A percentile compares a stretch with the other conserved stretches of the same genome.
Evolutionary conservation across 2,888 invertebrate species (phyloP).

Genomic region (Ernsta delagoae): DNA sequence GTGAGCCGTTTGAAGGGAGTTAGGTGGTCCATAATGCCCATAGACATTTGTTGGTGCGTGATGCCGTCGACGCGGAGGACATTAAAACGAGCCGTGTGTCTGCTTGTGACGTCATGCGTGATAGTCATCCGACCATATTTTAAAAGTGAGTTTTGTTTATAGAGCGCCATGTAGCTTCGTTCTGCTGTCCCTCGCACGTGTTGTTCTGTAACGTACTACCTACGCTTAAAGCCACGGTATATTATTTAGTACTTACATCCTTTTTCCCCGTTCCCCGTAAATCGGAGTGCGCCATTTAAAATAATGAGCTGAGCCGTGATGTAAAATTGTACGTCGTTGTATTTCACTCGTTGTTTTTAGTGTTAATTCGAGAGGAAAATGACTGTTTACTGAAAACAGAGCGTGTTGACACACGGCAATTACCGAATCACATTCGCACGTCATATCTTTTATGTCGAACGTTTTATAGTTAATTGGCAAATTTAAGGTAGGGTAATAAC

Average conservation of each 20-base stretch:
- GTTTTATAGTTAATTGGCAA: conserved; percentile 32
- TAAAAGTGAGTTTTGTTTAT: conserved; percentile 68
- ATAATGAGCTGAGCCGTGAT: conserved; percentile 59
- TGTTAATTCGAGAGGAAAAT: conserved; percentile 47
- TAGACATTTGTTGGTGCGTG: conserved; percentile 58
- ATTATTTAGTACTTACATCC: neutral
- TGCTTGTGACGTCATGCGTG: conserved; percentile 63
- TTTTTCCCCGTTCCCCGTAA: conserved; percentile 44
- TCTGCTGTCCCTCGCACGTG: too few species aligned
- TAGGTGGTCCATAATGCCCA: conserved; percentile 52
- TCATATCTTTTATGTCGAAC: conserved; percentile 40
- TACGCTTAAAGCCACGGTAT: too few species aligned
- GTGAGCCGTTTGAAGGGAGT: conserved; percentile 64
- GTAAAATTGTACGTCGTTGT: conserved; percentile 44
- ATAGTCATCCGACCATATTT: conserved; percentile 66
- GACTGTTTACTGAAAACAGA: conserved; percentile 43
- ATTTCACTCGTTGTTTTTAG: conserved; percentile 46
- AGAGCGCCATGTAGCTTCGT: conserved; percentile 49
- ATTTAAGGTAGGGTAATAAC: conserved; percentile 2
- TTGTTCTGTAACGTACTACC: too few species aligned
- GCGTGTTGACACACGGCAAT: conserved; percentile 27
- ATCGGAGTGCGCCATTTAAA: conserved; percentile 64
- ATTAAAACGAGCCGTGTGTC: conserved; percentile 78
- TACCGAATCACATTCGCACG: conserved; percentile 44
- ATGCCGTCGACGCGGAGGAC: conserved; percentile 49